Percentiles rank a stretch among this genome's conserved stretches.
Evolutionary conservation across 2,113 vertebrate species (phyloP).

Genomic region (Pedetes capensis): DNA sequence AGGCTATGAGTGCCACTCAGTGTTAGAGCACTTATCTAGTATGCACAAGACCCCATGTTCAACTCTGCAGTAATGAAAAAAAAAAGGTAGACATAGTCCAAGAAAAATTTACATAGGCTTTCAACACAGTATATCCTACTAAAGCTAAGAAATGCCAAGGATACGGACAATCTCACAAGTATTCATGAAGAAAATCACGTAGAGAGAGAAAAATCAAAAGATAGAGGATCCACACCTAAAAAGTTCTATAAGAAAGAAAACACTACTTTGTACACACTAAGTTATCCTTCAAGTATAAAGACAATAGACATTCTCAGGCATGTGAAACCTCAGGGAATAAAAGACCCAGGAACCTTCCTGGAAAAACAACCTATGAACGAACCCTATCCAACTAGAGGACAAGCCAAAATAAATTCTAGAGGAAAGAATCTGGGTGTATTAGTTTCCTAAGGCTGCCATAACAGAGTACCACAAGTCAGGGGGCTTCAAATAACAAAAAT

Average conservation of each 20-base stretch:
- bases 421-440: background rate
- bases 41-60: too few species aligned
- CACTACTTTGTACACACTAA: background rate
- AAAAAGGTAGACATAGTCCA: background rate
- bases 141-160: background rate
- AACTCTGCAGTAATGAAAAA: too few species aligned
- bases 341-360: background rate
- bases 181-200: background rate
- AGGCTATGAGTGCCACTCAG: too few species aligned
- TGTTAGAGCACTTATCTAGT: too few species aligned
- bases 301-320: background rate
- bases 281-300: background rate
- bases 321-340: background rate
- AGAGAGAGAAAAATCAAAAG: conserved; percentile 15
- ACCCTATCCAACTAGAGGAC: background rate
- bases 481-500: background rate
- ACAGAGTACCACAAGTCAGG: background rate
- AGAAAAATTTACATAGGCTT: background rate
- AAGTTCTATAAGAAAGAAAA: background rate
- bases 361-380: conserved; percentile 14
- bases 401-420: conserved; percentile 17
- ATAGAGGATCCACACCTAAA: background rate
- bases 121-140: background rate
- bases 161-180: conserved; percentile 4
- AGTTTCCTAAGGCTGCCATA: background rate